Conservation (phyloP, 2,113 vertebrate genomes). For the Urocitellus parryii region DNA sequence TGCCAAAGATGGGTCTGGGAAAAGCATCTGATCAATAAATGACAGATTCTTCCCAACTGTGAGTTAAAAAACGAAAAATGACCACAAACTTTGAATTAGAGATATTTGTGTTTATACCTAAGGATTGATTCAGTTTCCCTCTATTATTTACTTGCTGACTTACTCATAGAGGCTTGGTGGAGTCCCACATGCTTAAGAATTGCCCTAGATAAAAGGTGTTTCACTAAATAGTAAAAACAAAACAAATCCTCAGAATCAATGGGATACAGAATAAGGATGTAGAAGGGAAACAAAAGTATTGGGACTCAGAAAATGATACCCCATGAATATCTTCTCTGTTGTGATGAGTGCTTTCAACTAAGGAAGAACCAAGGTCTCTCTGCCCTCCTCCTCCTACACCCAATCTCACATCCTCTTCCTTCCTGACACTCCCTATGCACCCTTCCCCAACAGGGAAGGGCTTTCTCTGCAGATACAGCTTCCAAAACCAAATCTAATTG, state of each 20-base stretch:
- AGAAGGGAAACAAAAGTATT: not conserved
- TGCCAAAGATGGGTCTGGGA: not conserved
- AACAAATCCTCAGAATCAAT: not conserved
- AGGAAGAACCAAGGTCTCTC: not conserved
- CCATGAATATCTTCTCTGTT: no score
- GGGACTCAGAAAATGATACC: not conserved
- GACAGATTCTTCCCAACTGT: constrained; percentile 14
- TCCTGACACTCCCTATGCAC: not conserved
- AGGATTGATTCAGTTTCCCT: not conserved
- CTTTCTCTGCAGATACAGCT: not conserved
- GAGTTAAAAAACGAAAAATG: not conserved
- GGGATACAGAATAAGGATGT: not conserved
- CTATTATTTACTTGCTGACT: not conserved
- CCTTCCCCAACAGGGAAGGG: not conserved
- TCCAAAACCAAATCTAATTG: not conserved
- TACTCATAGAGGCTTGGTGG: not conserved
- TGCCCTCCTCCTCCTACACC: not conserved
- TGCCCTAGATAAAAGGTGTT: not conserved
- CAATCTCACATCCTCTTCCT: not conserved
- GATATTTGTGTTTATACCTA: constrained; percentile 62
- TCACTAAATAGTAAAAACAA: not conserved
- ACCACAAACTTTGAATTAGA: not conserved
- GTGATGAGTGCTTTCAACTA: not conserved
- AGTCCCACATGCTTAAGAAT: not conserved
- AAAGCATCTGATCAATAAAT: not conserved